Evolutionary conservation across 2,797 vertebrate species (phyloP).

Genomic region (Emys orbicularis): DNA sequence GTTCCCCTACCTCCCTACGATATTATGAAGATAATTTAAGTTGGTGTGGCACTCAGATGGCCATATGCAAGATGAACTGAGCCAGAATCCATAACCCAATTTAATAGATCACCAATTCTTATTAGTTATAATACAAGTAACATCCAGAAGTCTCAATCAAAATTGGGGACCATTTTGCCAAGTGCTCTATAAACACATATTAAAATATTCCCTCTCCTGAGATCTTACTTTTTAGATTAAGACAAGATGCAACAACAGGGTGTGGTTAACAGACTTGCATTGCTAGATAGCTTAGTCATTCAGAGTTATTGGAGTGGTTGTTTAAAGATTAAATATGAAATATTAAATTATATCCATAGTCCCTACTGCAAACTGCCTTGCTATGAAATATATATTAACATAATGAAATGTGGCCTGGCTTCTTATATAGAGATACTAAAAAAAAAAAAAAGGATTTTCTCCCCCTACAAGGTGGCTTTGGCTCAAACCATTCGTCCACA

Average conservation of each 20-base stretch:
- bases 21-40: background rate
- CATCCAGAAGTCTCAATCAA: background rate
- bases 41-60: background rate
- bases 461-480: background rate
- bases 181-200: background rate
- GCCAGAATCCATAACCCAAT: background rate
- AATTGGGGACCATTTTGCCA: background rate
- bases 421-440: background rate
- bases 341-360: background rate
- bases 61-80: background rate
- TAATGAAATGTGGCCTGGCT: background rate
- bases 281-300: background rate
- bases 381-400: background rate
- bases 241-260: background rate
- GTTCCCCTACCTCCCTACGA: background rate
- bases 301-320: background rate
- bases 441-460: slow-evolving; percentile 16
- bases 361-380: background rate
- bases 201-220: background rate
- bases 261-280: background rate
- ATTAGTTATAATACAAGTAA: background rate
- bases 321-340: background rate
- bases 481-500: background rate
- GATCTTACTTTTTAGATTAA: background rate
- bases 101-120: slow-evolving; percentile 6